These are phyloP conservation scores for Zygothrica quintamaculata DNA, from an alignment of 2,888 invertebrate species.

Conservation along the genomic window DNA sequence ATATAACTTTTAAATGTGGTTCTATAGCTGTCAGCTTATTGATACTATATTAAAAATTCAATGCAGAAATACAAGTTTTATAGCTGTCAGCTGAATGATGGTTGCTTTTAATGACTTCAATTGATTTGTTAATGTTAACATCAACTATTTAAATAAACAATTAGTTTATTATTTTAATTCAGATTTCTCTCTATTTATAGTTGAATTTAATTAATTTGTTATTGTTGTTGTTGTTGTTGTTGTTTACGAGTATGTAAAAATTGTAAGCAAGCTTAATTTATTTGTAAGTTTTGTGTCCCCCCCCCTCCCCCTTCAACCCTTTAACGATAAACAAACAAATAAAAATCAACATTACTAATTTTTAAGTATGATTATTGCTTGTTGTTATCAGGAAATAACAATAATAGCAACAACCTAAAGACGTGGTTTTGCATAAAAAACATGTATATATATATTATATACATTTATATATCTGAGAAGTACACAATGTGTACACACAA, in stretches of 20 bases:
- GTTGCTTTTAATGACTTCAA: no score
- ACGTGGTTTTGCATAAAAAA: conserved; percentile 33
- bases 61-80: no score
- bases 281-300: conserved; percentile 29
- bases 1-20: no score
- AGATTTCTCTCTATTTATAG: no score
- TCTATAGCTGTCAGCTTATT: no score
- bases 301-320: not conserved
- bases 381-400: conserved; percentile 49
- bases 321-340: conserved; percentile 57
- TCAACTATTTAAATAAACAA: no score
- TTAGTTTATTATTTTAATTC: no score
- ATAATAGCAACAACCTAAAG: conserved; percentile 13
- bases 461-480: not conserved
- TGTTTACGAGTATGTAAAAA: conserved; percentile 26
- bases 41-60: no score
- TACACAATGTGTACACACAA: not conserved
- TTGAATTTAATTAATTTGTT: conserved; percentile 45
- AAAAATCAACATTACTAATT: conserved; percentile 48
- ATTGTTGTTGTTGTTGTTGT: conserved; percentile 22
- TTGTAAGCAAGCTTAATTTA: conserved; percentile 43
- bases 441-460: conserved; percentile 16
- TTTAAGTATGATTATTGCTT: conserved; percentile 29
- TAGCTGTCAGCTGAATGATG: no score
- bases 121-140: no score